Evolutionary conservation across 2,888 invertebrate species (phyloP).

Genomic region (Fabriciana adippe): DNA sequence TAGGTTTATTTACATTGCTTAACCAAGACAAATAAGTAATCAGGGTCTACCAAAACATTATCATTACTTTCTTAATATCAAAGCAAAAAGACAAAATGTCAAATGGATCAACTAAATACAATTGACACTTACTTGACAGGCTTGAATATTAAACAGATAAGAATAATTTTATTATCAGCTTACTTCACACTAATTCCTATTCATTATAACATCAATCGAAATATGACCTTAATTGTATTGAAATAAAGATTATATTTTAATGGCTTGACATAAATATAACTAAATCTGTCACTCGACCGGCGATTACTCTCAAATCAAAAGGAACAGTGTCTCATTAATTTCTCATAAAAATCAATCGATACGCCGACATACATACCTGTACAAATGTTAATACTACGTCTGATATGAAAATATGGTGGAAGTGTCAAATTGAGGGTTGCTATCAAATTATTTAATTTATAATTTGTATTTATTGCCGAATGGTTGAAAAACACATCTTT

Average conservation of each 20-base stretch:
- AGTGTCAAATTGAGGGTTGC: conserved; percentile 4
- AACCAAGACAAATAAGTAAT: no score
- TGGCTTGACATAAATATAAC: background rate
- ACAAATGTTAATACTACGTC: conserved; percentile 23
- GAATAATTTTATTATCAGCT: conserved; percentile 37
- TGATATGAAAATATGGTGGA: conserved; percentile 4
- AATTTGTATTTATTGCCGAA: no score
- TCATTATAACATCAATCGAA: background rate
- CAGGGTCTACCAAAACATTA: background rate
- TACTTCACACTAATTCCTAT: conserved; percentile 27
- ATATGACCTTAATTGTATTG: background rate
- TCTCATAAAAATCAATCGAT: conserved; percentile 45
- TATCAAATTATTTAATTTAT: background rate
- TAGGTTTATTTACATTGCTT: no score
- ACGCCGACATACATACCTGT: conserved; percentile 37
- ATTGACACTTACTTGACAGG: conserved; percentile 30
- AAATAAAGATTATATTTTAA: conserved; percentile 14
- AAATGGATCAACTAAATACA: conserved; percentile 20
- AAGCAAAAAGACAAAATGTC: background rate
- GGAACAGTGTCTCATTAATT: conserved; percentile 40
- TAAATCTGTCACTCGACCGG: conserved; percentile 34
- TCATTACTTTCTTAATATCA: background rate
- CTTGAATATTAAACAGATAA: conserved; percentile 39
- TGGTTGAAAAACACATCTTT: no score
- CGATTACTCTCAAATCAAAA: conserved; percentile 34